Conservation (phyloP, 2,113 vertebrate genomes). For the Hemichromis elongatus region DNA sequence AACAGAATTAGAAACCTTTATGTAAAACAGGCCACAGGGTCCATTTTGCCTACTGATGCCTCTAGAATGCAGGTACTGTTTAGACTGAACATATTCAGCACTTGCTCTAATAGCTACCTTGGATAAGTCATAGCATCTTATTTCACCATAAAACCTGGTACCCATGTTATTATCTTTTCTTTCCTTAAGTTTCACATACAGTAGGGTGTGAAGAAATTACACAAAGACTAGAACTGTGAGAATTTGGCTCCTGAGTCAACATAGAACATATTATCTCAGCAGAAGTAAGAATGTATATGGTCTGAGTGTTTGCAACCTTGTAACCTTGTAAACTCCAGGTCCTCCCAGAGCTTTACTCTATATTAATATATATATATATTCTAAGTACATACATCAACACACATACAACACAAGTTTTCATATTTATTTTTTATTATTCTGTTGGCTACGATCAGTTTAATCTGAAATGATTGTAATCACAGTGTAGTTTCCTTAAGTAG, state of each 20-base stretch:
- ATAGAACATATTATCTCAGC: not conserved
- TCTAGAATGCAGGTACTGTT: not conserved
- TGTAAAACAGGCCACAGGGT: conserved; percentile 5
- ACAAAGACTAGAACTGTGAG: not conserved
- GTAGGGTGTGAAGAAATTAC: not conserved
- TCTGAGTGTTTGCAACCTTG: not conserved
- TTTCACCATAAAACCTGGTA: not conserved
- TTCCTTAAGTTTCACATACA: not conserved
- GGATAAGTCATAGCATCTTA: not conserved
- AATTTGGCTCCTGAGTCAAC: not conserved
- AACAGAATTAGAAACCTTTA: conserved; percentile 9
- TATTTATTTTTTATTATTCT: not conserved
- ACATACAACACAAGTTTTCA: not conserved
- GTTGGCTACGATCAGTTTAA: not conserved
- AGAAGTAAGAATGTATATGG: not conserved
- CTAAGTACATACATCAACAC: not conserved
- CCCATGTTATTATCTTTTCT: not conserved
- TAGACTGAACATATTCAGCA: not conserved
- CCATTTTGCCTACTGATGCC: not conserved
- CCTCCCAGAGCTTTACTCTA: not conserved
- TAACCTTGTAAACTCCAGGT: not conserved
- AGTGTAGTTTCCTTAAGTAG: not conserved
- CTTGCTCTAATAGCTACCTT: not conserved
- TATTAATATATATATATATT: not conserved
- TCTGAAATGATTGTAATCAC: not conserved